These are phyloP conservation scores for Epinephelus cyanopodus DNA, from an alignment of 2,113 vertebrate genomes.

Conservation along the genomic window DNA sequence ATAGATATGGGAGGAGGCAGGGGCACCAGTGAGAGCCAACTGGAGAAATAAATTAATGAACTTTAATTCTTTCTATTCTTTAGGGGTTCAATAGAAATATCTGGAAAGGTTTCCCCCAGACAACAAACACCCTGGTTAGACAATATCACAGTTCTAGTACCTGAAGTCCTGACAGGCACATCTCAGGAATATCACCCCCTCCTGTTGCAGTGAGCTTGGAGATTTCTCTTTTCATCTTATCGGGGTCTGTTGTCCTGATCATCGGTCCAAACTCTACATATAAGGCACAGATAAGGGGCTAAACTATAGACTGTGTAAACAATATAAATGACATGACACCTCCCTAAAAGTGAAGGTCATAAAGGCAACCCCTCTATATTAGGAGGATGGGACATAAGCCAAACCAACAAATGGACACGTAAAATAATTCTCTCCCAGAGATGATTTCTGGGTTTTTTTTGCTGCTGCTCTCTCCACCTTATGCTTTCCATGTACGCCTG, in stretches of 20 bases:
- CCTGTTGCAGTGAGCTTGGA: slow-evolving; percentile 24
- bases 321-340: no score
- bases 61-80: no score
- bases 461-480: no score
- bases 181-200: slow-evolving; percentile 78
- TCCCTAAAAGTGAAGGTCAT: no score
- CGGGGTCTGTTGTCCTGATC: slow-evolving; percentile 72
- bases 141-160: slow-evolving; percentile 49
- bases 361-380: no score
- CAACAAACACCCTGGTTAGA: neutral
- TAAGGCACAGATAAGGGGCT: neutral
- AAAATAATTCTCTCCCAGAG: no score
- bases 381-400: no score
- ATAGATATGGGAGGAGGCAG: slow-evolving; percentile 79
- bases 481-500: no score
- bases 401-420: no score
- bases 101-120: neutral
- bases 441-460: no score
- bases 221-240: slow-evolving; percentile 80
- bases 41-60: slow-evolving; percentile 46
- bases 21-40: slow-evolving; percentile 82
- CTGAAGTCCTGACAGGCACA: slow-evolving; percentile 85
- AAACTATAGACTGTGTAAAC: no score
- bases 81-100: neutral
- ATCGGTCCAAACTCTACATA: slow-evolving; percentile 79